phyloP scores from a whole-genome alignment of 64 coral and sea anemone genomes.

The Montipora foliosa region DNA sequence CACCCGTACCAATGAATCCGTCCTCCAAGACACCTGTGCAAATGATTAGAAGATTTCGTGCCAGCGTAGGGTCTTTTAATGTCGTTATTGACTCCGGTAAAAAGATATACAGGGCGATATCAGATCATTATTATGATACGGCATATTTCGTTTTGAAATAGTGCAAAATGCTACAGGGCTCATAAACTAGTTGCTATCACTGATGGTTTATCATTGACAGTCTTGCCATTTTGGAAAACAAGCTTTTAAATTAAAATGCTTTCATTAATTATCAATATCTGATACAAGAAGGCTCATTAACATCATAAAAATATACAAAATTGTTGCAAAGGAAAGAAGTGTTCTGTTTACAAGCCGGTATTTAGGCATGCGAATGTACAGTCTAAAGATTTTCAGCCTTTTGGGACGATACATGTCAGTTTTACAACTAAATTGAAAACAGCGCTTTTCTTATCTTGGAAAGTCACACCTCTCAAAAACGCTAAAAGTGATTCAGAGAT shows the following conservation, averaged over 20 bases:
- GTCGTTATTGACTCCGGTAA: not conserved
- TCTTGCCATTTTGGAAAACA: not conserved
- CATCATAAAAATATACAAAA: not conserved
- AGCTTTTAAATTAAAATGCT: not conserved
- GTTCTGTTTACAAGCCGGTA: not conserved
- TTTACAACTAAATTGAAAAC: constrained; percentile 29
- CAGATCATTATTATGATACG: constrained; percentile 40
- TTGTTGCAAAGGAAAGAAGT: not conserved
- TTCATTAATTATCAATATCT: not conserved
- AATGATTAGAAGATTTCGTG: constrained; percentile 9
- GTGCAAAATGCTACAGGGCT: not conserved
- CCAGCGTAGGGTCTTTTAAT: not conserved
- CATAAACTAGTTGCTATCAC: too few species aligned
- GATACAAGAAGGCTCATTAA: not conserved
- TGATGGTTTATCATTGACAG: not conserved
- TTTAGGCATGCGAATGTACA: not conserved
- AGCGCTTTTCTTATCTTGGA: constrained; percentile 22
- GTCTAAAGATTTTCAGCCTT: not conserved
- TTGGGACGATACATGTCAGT: not conserved
- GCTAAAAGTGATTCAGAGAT: not conserved
- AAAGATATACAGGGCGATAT: constrained; percentile 13
- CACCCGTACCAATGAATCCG: not conserved
- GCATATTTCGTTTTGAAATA: not conserved
- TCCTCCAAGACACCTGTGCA: not conserved
- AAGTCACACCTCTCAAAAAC: constrained; percentile 34